phyloP scores from a whole-genome alignment of 1,140 invertebrate genomes.

The Drosophila ohnishii region DNA sequence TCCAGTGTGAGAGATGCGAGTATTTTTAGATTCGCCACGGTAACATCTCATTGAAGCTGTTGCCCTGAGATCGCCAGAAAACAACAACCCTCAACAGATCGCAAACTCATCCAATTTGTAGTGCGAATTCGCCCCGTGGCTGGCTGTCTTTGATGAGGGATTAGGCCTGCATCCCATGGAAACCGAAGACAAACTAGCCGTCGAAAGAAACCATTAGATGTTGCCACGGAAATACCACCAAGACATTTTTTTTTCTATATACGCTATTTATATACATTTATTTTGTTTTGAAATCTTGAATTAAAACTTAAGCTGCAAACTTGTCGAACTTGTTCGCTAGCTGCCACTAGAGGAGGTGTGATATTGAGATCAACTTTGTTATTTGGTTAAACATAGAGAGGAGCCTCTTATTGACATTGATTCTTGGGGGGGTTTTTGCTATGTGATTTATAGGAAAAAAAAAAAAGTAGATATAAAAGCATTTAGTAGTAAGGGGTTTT shows the following conservation, averaged over 20 bases:
- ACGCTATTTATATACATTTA: slow-evolving; percentile 18
- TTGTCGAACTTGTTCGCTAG: slow-evolving; percentile 34
- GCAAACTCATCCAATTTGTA: slow-evolving; percentile 45
- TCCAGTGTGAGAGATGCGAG: slow-evolving; percentile 14
- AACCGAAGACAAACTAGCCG: slow-evolving; percentile 7
- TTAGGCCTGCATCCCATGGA: slow-evolving; percentile 48
- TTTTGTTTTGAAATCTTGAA: slow-evolving; percentile 50
- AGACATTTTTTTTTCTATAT: slow-evolving; percentile 27
- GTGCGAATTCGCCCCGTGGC: slow-evolving; percentile 52
- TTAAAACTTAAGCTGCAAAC: slow-evolving; percentile 38
- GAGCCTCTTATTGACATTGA: slow-evolving; percentile 19
- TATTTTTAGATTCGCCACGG: slow-evolving; percentile 64
- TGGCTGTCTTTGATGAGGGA: slow-evolving; percentile 43
- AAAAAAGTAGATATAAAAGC: not conserved
- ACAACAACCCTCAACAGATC: slow-evolving; percentile 37
- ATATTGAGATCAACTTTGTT: slow-evolving; percentile 39
- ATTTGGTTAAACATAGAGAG: not conserved
- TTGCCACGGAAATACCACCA: slow-evolving; percentile 36
- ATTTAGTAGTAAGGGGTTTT: not conserved
- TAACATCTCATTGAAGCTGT: slow-evolving; percentile 56
- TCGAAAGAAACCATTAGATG: slow-evolving; percentile 27
- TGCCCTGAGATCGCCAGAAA: slow-evolving; percentile 58
- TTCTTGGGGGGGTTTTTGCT: slow-evolving; percentile 11
- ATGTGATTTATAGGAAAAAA: not conserved
- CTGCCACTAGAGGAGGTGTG: slow-evolving; percentile 18